Conservation (phyloP, 2,888 invertebrate species). For the Tachina lurida region DNA sequence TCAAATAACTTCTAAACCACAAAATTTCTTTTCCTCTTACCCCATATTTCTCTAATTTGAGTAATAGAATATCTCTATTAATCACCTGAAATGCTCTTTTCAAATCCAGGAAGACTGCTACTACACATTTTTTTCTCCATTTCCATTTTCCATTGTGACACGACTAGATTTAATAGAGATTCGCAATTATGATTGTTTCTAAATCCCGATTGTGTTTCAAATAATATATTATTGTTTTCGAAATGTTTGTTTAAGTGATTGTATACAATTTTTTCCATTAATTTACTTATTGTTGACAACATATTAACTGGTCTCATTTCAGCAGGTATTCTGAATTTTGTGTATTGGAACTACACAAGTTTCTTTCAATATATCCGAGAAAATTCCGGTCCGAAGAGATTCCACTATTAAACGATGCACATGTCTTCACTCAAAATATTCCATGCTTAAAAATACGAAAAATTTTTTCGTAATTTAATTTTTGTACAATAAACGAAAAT, state of each 20-base stretch:
- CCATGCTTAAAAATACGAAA: too few relatives aligned
- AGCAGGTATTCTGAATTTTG: neutral
- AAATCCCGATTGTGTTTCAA: neutral
- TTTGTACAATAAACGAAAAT: too few relatives aligned
- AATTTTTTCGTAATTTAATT: too few relatives aligned
- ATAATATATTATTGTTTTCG: neutral
- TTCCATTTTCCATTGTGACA: neutral
- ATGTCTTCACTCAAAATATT: too few relatives aligned
- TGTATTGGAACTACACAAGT: neutral
- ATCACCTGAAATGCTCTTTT: constrained; percentile 2
- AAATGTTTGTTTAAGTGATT: neutral
- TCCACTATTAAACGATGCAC: too few relatives aligned
- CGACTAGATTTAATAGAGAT: neutral
- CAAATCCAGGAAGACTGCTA: constrained; percentile 5
- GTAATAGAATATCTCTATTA: neutral
- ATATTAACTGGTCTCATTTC: too few relatives aligned
- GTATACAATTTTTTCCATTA: too few relatives aligned
- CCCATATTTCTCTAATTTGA: neutral
- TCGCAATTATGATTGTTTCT: too few relatives aligned
- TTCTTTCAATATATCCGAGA: neutral
- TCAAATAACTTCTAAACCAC: neutral
- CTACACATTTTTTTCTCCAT: neutral
- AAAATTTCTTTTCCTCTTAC: neutral
- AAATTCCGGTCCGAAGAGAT: too few relatives aligned
- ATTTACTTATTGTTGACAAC: too few relatives aligned